Percentiles rank a stretch among this genome's conserved stretches.
Evolutionary conservation across 2,113 vertebrate species (phyloP).

Genomic region (Alligator mississippiensis): DNA sequence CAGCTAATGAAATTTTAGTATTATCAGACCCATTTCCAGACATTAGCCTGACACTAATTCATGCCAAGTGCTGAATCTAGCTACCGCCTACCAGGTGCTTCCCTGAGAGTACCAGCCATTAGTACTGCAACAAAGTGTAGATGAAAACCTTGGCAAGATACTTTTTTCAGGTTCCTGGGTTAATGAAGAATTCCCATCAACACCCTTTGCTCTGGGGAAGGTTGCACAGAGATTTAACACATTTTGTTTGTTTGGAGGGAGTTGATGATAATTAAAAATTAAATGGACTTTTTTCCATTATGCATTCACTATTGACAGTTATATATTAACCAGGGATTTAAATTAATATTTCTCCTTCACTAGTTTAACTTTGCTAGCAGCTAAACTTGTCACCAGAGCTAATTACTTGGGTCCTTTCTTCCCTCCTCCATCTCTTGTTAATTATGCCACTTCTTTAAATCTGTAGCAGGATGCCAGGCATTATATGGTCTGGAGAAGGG

Average conservation of each 20-base stretch:
- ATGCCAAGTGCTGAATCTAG: slow-evolving; percentile 1
- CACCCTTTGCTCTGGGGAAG: background rate
- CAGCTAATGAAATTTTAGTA: background rate
- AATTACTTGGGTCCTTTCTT: background rate
- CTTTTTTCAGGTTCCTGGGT: background rate
- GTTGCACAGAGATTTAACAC: slow-evolving; percentile 13
- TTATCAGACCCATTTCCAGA: background rate
- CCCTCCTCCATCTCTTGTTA: background rate
- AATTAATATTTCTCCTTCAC: slow-evolving; percentile 14
- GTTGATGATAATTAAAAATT: slow-evolving; percentile 43
- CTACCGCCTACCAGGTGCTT: background rate
- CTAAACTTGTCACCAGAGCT: slow-evolving; percentile 4
- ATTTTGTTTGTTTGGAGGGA: slow-evolving; percentile 28
- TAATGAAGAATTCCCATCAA: slow-evolving; percentile 40
- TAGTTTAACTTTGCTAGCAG: slow-evolving; percentile 31
- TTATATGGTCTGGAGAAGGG: background rate
- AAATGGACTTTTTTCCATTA: slow-evolving; percentile 34
- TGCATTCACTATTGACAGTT: slow-evolving; percentile 36
- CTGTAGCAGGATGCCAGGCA: background rate
- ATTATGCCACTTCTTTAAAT: background rate
- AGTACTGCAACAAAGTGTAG: background rate
- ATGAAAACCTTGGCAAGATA: slow-evolving; percentile 25
- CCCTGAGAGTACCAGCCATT: slow-evolving; percentile 30
- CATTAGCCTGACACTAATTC: background rate
- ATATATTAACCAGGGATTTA: slow-evolving; percentile 8